Evolutionary conservation across 1,140 invertebrate species (phyloP), one percentile per base, ranked within the genome.

Genomic region (Drosophila eugracilis): DNA sequence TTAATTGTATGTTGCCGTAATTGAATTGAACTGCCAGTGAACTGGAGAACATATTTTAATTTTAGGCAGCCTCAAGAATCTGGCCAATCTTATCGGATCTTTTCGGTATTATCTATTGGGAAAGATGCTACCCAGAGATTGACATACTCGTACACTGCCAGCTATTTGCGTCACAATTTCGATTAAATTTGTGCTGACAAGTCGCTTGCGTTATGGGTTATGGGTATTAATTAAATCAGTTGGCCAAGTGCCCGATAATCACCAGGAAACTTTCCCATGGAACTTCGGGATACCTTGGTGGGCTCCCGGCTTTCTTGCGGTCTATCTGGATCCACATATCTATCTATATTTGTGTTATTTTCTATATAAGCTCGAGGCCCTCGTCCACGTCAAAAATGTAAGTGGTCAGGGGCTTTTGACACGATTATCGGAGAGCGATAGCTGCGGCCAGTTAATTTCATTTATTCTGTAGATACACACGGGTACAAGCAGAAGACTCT

Each of bases 151-250:
- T 14, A 47, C 32, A 10, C 10, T 14, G 50, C 19, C 4, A 22
- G 26, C 37, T 52, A 75, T 70, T 88, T 88, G 75, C 83, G 83
- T 88, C 83, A 88, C 44, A 44, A 67, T 39, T 57, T 37, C 37
- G 54, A 32, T 37, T 14, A 53, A 65, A 71, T 75, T 66, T 57
- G 15, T 58, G 19, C 34, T 67, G 72, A 81, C 78, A 78, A 84
- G 83, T 88, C 81, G 88, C 83, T 88, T 86, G 78, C 22, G 60
- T 47, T 74, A 88, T 88, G 70, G 70, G 60, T 47, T 74, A 88
- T 88, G 70, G 70, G 78, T 88, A 88, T 88, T 88, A 88, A 88
- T 88, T 88, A 89, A 88, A 88, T 88, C 75, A 86, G 50, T 60
- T 30, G 19, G 15, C 63, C 34, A 42, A 67, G 45, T 67, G 37